Evolutionary conservation across 2,797 vertebrate genomes (phyloP), one percentile per base, ranked within the genome.

Genomic region (Rhinogobio ventralis): DNA sequence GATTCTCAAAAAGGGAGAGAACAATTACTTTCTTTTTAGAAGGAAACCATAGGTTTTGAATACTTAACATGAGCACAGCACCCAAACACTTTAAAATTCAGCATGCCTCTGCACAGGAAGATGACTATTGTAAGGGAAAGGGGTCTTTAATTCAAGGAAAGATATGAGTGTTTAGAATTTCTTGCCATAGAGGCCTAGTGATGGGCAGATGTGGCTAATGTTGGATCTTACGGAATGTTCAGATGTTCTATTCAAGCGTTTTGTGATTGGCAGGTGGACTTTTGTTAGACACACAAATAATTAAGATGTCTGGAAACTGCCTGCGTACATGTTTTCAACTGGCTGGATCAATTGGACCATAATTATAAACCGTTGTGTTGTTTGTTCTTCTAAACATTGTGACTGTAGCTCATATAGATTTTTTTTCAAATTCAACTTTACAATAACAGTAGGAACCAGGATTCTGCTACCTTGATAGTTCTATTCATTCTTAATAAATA

Each of bases 281-380:
- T 79, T 39, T 25, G 33, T 25, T 42, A 42, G 23, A 57, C 49
- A 25, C 7, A 46, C 28, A 69, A 53, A 81, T 49, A 55, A 55
- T 55, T 39, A 80, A 53, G 23, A 80, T 53, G 49, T 81, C 49
- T 69, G 49, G 51, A 81, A 30, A 68, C 36, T 28, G n/a, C 10
- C 49, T 71, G 36, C 42, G 45, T 36, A 36, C 78, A 36, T 68
- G 66, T 68, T 80, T 67, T 68, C 3, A 80, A 55, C 15, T 20
- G 6, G 23, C 15, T 55, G 28, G n/a, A 25, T 39, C 49, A 8
- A 39, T 19, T 72, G 25, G 67, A 49, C 25, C 30, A 7, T 62
- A 33, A 82, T 49, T 81, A 30, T 28, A 9, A 73, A 73, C 68
- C 3, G 0, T 20, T 42, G n/a, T 57, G 36, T 20, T 14, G 53